Evolutionary conservation across 2,113 vertebrate genomes (phyloP), one percentile per base, ranked within the genome.

Genomic region (Polyodon spathula): DNA sequence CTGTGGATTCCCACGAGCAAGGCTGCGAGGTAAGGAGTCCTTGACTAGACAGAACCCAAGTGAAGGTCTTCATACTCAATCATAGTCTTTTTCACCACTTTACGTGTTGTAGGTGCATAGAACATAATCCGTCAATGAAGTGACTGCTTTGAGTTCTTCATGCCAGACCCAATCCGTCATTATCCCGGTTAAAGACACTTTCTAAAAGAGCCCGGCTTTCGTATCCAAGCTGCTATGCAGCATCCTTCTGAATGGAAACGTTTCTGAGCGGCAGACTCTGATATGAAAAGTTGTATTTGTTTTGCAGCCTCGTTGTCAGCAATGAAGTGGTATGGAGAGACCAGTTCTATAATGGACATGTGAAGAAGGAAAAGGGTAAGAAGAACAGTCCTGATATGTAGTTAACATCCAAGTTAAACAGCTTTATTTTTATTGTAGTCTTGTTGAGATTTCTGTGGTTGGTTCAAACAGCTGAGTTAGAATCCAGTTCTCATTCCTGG

Each of bases 1-100:
- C 85, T 92, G 37, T 80, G 88, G 12, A 80, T 91, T 69, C 88
- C 90, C 64, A 88, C 87, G 54, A 89, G 83, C 78, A 88, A 90
- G 67, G 88, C 86, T 63, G 85, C 81, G 56, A 90, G 85, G 87
- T 91, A 73, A 72, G 59, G 27, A 43, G 56, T 58, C 71, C 54
- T 63, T 61, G 60, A 55, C 44, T 59, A 2, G 64, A 56, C 58
- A 59, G 15, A 37, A 40, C 44, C 50, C 62, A 64, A 60, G 63
- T 61, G 59, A 69, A 61, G 66, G 68, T 15, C 12, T n/a, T 15
- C 8, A 27, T 27, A 27, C 27, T 27, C 27, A 27, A 27, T 27
- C 27, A 27, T 27, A 27, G 27, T 27, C 27, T 14, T 6, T 4
- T 14, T 41, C 17, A 6, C n/a, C 56, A 58, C 42, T 57, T 42